A percentile compares a stretch with the other conserved stretches of the same genome.
Conservation (phyloP, 2,888 invertebrate genomes). For the Sesia apiformis region DNA sequence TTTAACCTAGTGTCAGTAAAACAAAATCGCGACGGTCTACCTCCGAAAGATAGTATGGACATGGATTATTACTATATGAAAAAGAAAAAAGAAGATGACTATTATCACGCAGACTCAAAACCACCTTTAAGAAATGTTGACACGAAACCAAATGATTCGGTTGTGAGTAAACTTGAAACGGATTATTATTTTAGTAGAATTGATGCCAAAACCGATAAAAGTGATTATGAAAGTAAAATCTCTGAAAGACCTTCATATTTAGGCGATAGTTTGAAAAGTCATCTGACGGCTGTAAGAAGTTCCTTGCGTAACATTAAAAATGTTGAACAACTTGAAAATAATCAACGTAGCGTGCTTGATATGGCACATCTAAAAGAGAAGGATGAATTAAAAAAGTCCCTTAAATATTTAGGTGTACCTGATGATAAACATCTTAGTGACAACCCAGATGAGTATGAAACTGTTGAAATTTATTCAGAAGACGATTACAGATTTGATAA, state of each 20-base stretch:
- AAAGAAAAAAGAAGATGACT: no score
- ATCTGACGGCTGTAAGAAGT: background rate
- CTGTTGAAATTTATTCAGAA: no score
- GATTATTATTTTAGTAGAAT: conserved; percentile 25
- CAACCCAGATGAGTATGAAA: no score
- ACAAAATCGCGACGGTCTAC: no score
- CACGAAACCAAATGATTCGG: conserved; percentile 25
- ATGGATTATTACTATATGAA: background rate
- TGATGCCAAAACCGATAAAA: background rate
- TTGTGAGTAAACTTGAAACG: conserved; percentile 14
- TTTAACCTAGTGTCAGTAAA: background rate
- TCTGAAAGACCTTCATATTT: background rate
- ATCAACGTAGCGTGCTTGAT: no score
- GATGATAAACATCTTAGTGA: no score
- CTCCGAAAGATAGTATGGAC: no score
- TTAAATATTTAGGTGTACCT: no score
- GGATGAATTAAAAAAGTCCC: no score
- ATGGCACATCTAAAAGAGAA: no score
- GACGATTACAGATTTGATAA: no score
- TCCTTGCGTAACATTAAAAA: background rate
- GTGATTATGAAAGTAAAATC: background rate
- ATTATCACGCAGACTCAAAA: background rate
- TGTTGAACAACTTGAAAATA: background rate
- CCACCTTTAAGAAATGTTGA: conserved; percentile 1
- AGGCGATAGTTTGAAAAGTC: background rate